phyloP scores from a whole-genome alignment of 2,888 invertebrate species.

The Ichneumoninae sp. region DNA sequence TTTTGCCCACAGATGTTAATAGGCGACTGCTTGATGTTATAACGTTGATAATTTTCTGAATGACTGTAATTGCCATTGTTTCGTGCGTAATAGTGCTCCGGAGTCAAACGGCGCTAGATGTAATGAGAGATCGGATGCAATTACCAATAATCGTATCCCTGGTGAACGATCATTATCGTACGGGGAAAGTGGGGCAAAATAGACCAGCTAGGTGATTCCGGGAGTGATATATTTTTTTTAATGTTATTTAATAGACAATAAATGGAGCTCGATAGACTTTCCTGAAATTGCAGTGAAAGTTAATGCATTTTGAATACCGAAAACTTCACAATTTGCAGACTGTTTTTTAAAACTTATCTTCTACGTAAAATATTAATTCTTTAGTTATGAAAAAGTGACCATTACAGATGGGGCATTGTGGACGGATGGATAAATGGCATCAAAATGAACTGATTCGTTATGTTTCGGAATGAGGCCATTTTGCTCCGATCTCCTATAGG shows the following conservation, averaged over 20 bases:
- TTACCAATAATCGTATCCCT: background rate
- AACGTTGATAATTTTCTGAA: constrained; percentile 4
- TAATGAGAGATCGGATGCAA: background rate
- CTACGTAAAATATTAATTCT: background rate
- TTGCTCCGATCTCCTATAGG: no score
- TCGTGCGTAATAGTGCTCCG: background rate
- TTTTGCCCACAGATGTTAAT: constrained; percentile 15
- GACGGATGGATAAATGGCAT: background rate
- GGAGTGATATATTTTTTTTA: no score
- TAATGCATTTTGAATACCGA: no score
- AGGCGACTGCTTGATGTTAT: constrained; percentile 5
- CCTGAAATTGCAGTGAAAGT: background rate
- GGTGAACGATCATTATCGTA: background rate
- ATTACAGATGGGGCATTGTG: background rate
- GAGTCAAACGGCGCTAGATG: background rate
- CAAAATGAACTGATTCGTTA: background rate
- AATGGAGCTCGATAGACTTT: no score
- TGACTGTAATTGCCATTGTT: background rate
- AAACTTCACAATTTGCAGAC: no score
- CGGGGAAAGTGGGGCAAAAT: background rate
- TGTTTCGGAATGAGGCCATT: no score
- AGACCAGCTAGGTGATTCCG: background rate
- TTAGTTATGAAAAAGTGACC: no score
- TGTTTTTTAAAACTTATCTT: background rate
- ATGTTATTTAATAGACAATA: no score